Base-by-base conservation (phyloP, 1,140 invertebrate species). In the Drosophila murphyi region DNA sequence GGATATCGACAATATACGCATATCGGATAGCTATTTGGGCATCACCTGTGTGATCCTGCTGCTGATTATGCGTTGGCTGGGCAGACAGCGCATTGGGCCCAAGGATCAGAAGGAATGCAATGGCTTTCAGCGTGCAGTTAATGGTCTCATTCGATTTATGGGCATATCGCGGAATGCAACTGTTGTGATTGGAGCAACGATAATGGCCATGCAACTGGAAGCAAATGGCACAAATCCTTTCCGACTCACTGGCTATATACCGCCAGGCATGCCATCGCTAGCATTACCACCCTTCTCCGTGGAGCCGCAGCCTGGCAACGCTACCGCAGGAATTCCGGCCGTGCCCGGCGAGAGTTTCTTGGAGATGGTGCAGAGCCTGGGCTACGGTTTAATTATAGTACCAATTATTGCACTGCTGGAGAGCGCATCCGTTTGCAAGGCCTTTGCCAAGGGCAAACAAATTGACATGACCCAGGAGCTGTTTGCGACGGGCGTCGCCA, bases 401-500 rank as follows among this genome's bases (percentile, higher is more conserved):
- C 96, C 97, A 1, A 92, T 98, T 5, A 95, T 98, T 72, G 95
- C 96, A 28, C 92, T 98, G 29, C 94, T 97, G 74, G 97, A 98
- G 91, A 96, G 96, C 76, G 96, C 97, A 56, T 95, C 97, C 3
- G 96, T 97, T 61, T 97, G 96, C 91, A 97, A 97, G 93, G 96
- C 96, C 5, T 90, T 92, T 94, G 82, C 96, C 7, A 95, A 96
- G 87, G 96, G 96, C n/a, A 95, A 96, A 78, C 94, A 96, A 45
- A 95, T 97, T 5, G 97, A 98, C 90, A 96, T 96, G 2, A 96
- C 96, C 12, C 97, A 97, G 92, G 97, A 98, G 94, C 94, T 98
- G 86, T 94, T 97, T 72, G 96, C 97, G 0, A 95, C 97, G 51
- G 97, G 97, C 41, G 79, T 96, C 4, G 95, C 95, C 57, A 98